Percentiles rank a stretch among this genome's conserved stretches.
Conservation (phyloP, 2,797 vertebrate species). For the Babyrousa celebensis region DNA sequence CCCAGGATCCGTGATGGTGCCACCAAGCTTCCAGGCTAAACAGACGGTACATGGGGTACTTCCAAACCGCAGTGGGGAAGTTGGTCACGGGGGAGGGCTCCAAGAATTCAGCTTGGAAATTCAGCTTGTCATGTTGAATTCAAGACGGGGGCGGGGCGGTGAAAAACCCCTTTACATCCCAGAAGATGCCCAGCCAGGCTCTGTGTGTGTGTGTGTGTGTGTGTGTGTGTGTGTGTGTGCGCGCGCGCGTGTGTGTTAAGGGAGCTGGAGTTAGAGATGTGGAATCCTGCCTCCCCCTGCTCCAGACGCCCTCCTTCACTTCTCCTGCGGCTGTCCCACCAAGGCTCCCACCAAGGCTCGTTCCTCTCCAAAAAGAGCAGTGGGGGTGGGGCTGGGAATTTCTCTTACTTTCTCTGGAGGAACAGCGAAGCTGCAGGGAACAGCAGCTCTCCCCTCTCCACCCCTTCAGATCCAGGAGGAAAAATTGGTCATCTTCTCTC, state of each 20-base stretch:
- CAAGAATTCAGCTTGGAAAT: neutral
- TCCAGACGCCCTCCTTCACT: neutral
- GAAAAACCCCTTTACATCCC: neutral
- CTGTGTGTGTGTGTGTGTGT: neutral
- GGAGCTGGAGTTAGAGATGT: neutral
- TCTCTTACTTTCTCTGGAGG: constrained; percentile 13
- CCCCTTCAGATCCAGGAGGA: neutral
- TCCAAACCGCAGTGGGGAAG: constrained; percentile 80
- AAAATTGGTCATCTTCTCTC: constrained; percentile 60
- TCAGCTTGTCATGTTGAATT: neutral
- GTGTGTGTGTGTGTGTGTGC: neutral
- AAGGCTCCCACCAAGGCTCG: neutral
- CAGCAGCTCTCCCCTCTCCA: neutral
- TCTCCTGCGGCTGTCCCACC: neutral
- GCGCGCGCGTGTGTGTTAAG: no score
- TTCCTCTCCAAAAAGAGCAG: neutral
- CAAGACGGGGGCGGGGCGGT: neutral
- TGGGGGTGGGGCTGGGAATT: neutral
- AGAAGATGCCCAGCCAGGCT: neutral
- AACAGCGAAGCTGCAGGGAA: neutral
- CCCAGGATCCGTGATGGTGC: constrained; percentile 8
- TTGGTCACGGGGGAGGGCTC: neutral
- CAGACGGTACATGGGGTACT: constrained; percentile 67
- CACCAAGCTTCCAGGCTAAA: constrained; percentile 3
- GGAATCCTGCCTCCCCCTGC: neutral